Conservation (phyloP, 2,888 invertebrate species). For the Andrena flavipes region DNA sequence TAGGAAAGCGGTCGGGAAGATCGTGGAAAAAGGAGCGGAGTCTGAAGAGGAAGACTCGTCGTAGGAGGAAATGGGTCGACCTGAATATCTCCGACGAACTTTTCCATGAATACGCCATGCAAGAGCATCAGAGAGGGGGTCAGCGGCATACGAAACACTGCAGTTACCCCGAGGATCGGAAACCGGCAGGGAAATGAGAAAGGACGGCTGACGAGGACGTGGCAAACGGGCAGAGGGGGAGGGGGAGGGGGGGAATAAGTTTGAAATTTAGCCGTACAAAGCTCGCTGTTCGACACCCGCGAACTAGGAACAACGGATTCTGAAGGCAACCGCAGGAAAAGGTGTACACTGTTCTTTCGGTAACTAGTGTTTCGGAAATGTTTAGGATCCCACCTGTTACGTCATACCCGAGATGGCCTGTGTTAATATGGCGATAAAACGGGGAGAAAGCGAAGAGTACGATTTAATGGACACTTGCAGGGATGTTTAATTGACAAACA, state of each 20-base stretch:
- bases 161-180: slow-evolving; percentile 55
- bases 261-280: slow-evolving; percentile 40
- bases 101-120: slow-evolving; percentile 77
- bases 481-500: too few species aligned
- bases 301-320: background rate
- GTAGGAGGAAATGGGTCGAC: slow-evolving; percentile 65
- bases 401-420: background rate
- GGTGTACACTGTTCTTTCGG: background rate
- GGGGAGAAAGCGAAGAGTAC: background rate
- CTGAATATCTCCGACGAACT: slow-evolving; percentile 75
- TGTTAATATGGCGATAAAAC: background rate
- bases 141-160: slow-evolving; percentile 66
- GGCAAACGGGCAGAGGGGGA: slow-evolving; percentile 4
- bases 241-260: slow-evolving; percentile 35
- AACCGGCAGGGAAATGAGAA: slow-evolving; percentile 48
- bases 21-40: slow-evolving; percentile 3
- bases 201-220: slow-evolving; percentile 39
- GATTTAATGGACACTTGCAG: background rate
- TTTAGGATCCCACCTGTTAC: slow-evolving; percentile 9
- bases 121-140: slow-evolving; percentile 38
- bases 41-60: slow-evolving; percentile 10
- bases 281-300: background rate
- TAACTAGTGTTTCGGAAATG: background rate
- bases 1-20: slow-evolving; percentile 18
- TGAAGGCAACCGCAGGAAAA: background rate